A percentile compares a stretch with the other conserved stretches of the same genome.
These are phyloP conservation scores for Boloria euphrosyne DNA, from an alignment of 2,888 invertebrate genomes.

Conservation along the genomic window DNA sequence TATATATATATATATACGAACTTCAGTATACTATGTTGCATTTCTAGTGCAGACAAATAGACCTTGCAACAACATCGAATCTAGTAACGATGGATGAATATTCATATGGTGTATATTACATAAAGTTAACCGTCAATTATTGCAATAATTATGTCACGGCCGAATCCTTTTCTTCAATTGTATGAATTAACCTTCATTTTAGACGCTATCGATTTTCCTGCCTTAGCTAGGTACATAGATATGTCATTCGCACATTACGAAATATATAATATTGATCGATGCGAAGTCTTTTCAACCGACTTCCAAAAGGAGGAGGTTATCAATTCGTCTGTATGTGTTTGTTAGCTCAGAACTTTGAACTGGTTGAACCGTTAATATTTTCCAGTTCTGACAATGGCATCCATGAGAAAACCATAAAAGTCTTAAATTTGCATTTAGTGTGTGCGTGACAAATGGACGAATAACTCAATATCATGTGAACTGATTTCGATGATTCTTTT, in stretches of 20 bases:
- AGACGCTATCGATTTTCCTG: constrained; percentile 31
- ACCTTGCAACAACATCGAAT: constrained; percentile 21
- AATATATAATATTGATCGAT: not conserved
- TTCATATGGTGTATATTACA: constrained; percentile 37
- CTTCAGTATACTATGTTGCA: not conserved
- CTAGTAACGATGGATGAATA: constrained; percentile 39
- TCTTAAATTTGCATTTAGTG: no score
- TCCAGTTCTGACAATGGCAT: no score
- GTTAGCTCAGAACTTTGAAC: no score
- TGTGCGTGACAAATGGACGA: no score
- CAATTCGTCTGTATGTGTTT: no score
- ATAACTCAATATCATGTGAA: no score
- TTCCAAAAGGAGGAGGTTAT: no score
- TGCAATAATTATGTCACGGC: constrained; percentile 53
- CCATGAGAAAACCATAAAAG: no score
- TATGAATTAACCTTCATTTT: constrained; percentile 39
- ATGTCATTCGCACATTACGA: not conserved
- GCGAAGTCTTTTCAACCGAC: no score
- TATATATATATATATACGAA: not conserved
- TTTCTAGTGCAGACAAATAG: constrained; percentile 7
- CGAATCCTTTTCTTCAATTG: constrained; percentile 42
- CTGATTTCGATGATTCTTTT: no score
- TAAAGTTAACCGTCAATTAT: constrained; percentile 35
- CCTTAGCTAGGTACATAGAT: not conserved
- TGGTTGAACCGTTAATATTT: no score